Evolutionary conservation across 2,888 invertebrate species (phyloP).

Genomic region (Sarcophaga carnaria): DNA sequence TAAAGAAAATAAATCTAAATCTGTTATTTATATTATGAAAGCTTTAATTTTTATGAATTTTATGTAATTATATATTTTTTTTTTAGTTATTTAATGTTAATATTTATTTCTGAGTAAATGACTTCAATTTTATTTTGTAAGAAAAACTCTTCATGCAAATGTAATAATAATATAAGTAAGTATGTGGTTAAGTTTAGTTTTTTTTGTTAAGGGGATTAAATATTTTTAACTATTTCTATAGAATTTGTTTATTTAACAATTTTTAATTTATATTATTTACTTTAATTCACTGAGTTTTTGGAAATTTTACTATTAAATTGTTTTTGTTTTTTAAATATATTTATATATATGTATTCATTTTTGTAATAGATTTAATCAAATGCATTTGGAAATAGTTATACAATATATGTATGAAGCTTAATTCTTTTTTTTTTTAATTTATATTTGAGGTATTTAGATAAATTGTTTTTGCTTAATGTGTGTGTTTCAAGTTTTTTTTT

Average conservation of each 20-base stretch:
- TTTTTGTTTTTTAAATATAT: slow-evolving; percentile 25
- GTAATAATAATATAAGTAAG: slow-evolving; percentile 27
- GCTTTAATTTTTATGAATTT: too few species aligned
- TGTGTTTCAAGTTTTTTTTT: slow-evolving; percentile 16
- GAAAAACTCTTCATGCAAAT: slow-evolving; percentile 40
- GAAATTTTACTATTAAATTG: slow-evolving; percentile 70
- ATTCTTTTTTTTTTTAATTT: slow-evolving; percentile 46
- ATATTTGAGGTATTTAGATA: slow-evolving; percentile 70
- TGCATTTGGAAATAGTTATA: slow-evolving; percentile 23
- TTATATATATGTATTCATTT: not conserved
- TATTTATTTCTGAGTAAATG: too few species aligned
- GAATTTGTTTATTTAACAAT: slow-evolving; percentile 55
- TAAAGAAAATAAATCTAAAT: too few species aligned
- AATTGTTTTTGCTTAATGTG: slow-evolving; percentile 46
- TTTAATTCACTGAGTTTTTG: slow-evolving; percentile 67
- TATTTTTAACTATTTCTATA: slow-evolving; percentile 25
- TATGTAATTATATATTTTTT: too few species aligned
- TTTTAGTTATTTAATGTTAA: too few species aligned
- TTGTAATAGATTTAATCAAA: slow-evolving; percentile 21
- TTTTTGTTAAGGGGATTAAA: slow-evolving; percentile 13
- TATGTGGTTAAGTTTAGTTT: not conserved
- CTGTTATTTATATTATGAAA: too few species aligned
- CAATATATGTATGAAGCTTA: slow-evolving; percentile 64
- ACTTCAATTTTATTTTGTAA: not conserved
- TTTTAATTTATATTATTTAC: slow-evolving; percentile 28